These are phyloP conservation scores for Lophochroa leadbeateri DNA, from an alignment of 2,113 vertebrate genomes.

Conservation along the genomic window DNA sequence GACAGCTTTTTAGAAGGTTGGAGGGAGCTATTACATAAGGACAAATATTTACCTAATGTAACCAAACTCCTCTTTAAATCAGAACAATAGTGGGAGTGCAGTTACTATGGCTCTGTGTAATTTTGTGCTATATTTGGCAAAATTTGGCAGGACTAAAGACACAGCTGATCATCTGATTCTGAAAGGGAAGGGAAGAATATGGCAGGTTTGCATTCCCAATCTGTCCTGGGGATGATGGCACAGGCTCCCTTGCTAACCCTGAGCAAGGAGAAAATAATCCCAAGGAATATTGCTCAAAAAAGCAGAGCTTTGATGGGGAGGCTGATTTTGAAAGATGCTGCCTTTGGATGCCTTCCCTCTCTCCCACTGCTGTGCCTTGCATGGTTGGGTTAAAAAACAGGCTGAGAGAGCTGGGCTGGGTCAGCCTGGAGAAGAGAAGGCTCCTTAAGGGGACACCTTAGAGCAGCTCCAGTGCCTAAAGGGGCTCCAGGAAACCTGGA, in stretches of 20 bases:
- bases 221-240: conserved; percentile 59
- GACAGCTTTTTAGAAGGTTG: conserved; percentile 67
- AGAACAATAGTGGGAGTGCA: conserved; percentile 69
- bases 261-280: neutral
- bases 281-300: neutral
- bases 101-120: conserved; percentile 76
- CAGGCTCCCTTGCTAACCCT: conserved; percentile 44
- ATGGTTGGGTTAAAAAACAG: neutral
- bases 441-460: neutral
- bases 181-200: conserved; percentile 69
- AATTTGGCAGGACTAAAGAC: conserved; percentile 71
- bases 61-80: conserved; percentile 74
- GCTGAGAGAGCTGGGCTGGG: neutral
- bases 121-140: conserved; percentile 77
- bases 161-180: conserved; percentile 77
- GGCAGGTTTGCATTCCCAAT: conserved; percentile 67
- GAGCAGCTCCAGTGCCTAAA: neutral
- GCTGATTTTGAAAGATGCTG: neutral
- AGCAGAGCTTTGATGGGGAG: neutral
- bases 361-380: neutral
- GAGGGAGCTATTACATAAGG: conserved; percentile 72
- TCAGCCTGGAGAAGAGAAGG: neutral
- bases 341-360: neutral
- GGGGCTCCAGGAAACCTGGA: neutral
- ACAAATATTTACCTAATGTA: conserved; percentile 79